A percentile compares a stretch with the other conserved stretches of the same genome.
Conservation (phyloP, 1,140 invertebrate species). For the Eubasilissa regina region DNA sequence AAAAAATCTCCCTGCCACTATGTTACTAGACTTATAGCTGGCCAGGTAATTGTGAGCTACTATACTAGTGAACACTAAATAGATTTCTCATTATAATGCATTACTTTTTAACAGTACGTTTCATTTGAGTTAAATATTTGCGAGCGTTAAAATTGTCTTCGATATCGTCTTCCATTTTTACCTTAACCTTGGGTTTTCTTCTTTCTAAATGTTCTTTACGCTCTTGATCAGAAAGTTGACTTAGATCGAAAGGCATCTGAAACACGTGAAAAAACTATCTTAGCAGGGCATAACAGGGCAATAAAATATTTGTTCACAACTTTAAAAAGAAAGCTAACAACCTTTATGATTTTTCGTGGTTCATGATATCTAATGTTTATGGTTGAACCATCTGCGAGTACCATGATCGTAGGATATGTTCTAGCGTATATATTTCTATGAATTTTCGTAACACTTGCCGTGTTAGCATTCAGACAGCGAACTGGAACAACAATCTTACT, state of each 20-base stretch:
- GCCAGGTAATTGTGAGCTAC: neutral
- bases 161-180: slow-evolving; percentile 82
- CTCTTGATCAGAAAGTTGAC: slow-evolving; percentile 79
- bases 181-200: slow-evolving; percentile 83
- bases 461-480: slow-evolving; percentile 76
- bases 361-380: slow-evolving; percentile 86
- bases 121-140: slow-evolving; percentile 83
- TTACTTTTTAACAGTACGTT: slow-evolving; percentile 67
- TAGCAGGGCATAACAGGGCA: neutral
- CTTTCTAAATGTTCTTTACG: slow-evolving; percentile 76
- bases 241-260: slow-evolving; percentile 85
- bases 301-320: neutral
- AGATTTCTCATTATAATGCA: neutral
- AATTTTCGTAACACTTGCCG: slow-evolving; percentile 80
- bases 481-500: slow-evolving; percentile 4
- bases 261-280: slow-evolving; percentile 57
- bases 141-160: slow-evolving; percentile 85
- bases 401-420: slow-evolving; percentile 83
- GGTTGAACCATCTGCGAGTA: slow-evolving; percentile 88
- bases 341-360: slow-evolving; percentile 88
- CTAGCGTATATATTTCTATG: slow-evolving; percentile 79
- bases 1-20: no score
- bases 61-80: slow-evolving; percentile 14
- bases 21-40: no score
- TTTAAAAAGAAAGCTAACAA: slow-evolving; percentile 62